Conservation (phyloP, 2,797 vertebrate species). For the Borostomias antarcticus region DNA sequence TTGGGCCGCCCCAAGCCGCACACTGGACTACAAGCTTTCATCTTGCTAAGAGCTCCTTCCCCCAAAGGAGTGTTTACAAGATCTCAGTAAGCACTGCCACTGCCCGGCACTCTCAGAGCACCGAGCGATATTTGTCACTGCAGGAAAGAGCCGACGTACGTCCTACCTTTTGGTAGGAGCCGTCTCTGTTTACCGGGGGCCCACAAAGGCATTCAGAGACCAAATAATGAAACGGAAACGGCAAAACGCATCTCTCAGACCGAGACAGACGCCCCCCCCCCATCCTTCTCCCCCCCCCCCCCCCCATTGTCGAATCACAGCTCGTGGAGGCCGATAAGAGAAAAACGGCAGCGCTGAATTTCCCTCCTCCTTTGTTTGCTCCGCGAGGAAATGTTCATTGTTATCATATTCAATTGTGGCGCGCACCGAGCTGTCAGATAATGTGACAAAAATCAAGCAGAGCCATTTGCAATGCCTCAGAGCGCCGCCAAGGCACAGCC, state of each 20-base stretch:
- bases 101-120: conserved; percentile 6
- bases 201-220: background rate
- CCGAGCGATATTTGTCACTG: background rate
- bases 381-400: conserved; percentile 22
- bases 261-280: background rate
- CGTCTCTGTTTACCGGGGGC: conserved; percentile 16
- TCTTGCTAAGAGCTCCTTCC: conserved; percentile 27
- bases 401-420: conserved; percentile 6
- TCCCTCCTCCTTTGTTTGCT: conserved; percentile 28
- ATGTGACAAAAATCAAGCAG: conserved; percentile 24
- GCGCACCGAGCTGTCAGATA: conserved; percentile 30
- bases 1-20: conserved; percentile 27
- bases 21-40: conserved; percentile 33
- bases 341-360: conserved; percentile 13
- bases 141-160: background rate
- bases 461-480: conserved; percentile 20
- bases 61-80: conserved; percentile 47
- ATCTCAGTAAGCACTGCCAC: conserved; percentile 25
- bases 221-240: conserved; percentile 12
- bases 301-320: conserved; percentile 24
- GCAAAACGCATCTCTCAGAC: background rate
- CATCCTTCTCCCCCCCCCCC: too few species aligned
- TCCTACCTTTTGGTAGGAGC: background rate
- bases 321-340: conserved; percentile 33
- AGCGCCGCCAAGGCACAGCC: conserved; percentile 23